Evolutionary conservation across 2,797 vertebrate species (phyloP).

Genomic region (Erithacus rubecula): DNA sequence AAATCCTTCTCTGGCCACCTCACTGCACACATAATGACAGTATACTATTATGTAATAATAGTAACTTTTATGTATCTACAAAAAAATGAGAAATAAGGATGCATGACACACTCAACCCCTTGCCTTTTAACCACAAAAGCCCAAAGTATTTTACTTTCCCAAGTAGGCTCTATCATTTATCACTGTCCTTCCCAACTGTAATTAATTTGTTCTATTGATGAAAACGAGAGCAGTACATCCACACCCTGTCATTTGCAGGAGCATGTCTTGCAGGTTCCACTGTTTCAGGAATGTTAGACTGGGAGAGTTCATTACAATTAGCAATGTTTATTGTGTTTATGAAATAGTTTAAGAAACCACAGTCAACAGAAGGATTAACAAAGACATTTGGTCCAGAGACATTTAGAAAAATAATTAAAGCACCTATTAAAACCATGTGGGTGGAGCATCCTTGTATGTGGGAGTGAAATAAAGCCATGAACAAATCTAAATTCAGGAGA

Average conservation of each 20-base stretch:
- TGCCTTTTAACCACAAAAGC: not conserved
- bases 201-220: not conserved
- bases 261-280: not conserved
- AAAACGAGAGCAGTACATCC: not conserved
- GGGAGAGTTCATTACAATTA: not conserved
- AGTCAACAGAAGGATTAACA: not conserved
- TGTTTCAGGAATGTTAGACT: not conserved
- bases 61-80: not conserved
- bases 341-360: not conserved
- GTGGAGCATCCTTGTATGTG: not conserved
- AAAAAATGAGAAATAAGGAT: not conserved
- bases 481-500: not conserved
- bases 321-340: not conserved
- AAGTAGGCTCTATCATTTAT: not conserved
- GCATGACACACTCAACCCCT: not conserved
- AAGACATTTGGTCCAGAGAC: not conserved
- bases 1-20: slow-evolving; percentile 2
- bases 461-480: not conserved
- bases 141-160: not conserved
- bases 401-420: not conserved
- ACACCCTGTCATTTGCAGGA: slow-evolving; percentile 18
- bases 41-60: not conserved
- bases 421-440: not conserved
- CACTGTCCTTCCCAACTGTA: not conserved
- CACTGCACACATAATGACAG: not conserved